Percentiles rank a stretch among this genome's conserved stretches.
These are phyloP conservation scores for Serranus cabrilla DNA, from an alignment of 2,797 vertebrate species.

Conservation along the genomic window DNA sequence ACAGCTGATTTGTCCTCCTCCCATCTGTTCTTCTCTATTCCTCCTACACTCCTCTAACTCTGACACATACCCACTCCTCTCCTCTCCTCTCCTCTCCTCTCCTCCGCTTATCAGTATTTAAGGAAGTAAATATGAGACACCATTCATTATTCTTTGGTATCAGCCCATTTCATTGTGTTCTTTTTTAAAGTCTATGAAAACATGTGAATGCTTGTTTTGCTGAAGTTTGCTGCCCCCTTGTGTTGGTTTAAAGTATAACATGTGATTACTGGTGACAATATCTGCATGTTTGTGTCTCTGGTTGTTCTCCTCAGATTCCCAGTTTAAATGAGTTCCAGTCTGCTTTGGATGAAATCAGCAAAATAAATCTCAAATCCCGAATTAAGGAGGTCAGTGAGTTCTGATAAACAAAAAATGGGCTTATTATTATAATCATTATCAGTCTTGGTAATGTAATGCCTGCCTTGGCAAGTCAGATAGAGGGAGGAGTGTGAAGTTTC, in stretches of 20 bases:
- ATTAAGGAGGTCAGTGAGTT: slow-evolving; percentile 70
- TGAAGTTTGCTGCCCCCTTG: slow-evolving; percentile 62
- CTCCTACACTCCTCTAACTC: slow-evolving; percentile 45
- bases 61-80: slow-evolving; percentile 20
- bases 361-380: slow-evolving; percentile 65
- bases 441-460: not conserved
- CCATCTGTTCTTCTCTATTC: slow-evolving; percentile 43
- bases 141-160: not conserved
- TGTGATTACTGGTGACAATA: not conserved
- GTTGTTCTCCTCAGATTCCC: slow-evolving; percentile 59
- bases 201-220: not conserved
- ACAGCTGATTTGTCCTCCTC: slow-evolving; percentile 47
- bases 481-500: not conserved
- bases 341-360: slow-evolving; percentile 63
- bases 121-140: not conserved
- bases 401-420: not conserved
- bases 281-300: slow-evolving; percentile 11
- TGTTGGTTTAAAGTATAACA: slow-evolving; percentile 37
- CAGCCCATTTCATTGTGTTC: not conserved
- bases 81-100: not conserved
- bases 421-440: not conserved
- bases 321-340: slow-evolving; percentile 56
- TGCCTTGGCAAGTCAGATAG: not conserved
- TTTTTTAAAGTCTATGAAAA: not conserved
- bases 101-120: not conserved